phyloP scores from a whole-genome alignment of 2,888 invertebrate species.

The Zaprionus obscuricornis region DNA sequence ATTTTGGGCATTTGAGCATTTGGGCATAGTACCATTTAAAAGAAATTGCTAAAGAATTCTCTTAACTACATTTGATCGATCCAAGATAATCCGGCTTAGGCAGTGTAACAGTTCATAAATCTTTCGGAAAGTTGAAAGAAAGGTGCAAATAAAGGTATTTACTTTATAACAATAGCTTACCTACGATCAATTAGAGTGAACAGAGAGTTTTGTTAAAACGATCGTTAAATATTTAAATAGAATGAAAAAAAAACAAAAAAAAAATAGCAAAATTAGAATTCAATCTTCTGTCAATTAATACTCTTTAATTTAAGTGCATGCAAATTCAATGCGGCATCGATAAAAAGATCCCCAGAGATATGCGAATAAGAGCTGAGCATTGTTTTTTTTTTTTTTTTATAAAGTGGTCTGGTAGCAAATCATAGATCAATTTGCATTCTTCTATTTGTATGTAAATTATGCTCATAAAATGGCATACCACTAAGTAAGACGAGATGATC shows the following conservation, averaged over 20 bases:
- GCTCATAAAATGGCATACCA: constrained; percentile 10
- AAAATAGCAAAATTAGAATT: constrained; percentile 57
- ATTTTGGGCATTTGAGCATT: too few species aligned
- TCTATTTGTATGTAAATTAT: constrained; percentile 42
- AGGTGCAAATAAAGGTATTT: too few species aligned
- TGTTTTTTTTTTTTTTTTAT: constrained; percentile 19
- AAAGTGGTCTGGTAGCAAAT: constrained; percentile 36
- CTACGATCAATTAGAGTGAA: background rate
- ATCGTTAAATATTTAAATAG: constrained; percentile 50
- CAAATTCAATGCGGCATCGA: constrained; percentile 63
- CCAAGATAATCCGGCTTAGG: constrained; percentile 36
- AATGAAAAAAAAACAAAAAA: too few species aligned
- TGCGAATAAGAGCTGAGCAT: constrained; percentile 13
- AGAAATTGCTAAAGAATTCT: constrained; percentile 31
- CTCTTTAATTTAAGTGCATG: constrained; percentile 52
- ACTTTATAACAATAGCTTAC: background rate
- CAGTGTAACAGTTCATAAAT: too few species aligned
- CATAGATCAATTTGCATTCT: constrained; percentile 38
- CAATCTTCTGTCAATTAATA: constrained; percentile 69
- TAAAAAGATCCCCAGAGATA: constrained; percentile 52
- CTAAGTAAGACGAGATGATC: too few species aligned
- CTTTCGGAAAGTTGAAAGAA: too few species aligned
- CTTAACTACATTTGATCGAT: constrained; percentile 14
- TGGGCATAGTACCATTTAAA: constrained; percentile 22
- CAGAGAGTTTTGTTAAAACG: constrained; percentile 40